Evolutionary conservation across 2,888 invertebrate species (phyloP).

Genomic region (Tetanocera ferruginea): DNA sequence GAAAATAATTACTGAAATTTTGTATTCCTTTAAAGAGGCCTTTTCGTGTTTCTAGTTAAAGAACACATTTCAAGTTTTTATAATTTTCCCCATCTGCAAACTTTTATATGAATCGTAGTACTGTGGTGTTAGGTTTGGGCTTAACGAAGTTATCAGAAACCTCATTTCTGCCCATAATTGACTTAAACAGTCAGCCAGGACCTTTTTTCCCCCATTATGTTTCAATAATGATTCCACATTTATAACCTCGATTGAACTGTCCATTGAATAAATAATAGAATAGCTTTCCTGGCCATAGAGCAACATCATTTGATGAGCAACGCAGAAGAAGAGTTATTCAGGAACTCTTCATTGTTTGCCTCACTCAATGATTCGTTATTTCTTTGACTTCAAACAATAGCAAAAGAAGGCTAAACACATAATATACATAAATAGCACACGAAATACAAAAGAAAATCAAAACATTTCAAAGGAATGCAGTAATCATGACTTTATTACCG

Average conservation of each 20-base stretch:
- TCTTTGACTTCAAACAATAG: background rate
- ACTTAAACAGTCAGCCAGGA: background rate
- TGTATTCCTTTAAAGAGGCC: too few relatives aligned
- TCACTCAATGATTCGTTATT: background rate
- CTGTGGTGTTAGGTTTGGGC: too few relatives aligned
- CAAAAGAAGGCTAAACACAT: background rate
- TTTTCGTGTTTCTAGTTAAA: too few relatives aligned
- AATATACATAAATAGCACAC: background rate
- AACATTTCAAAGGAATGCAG: constrained; percentile 14
- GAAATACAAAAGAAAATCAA: background rate
- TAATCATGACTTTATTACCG: constrained; percentile 20
- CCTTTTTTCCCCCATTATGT: too few relatives aligned
- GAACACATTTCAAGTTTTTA: too few relatives aligned
- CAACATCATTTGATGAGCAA: background rate
- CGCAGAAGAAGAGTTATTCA: background rate
- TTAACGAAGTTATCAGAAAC: too few relatives aligned
- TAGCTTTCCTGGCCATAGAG: background rate
- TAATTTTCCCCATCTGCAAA: too few relatives aligned
- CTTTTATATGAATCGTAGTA: too few relatives aligned
- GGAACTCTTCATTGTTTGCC: background rate
- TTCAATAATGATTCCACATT: too few relatives aligned
- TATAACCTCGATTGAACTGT: too few relatives aligned
- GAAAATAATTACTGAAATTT: too few relatives aligned
- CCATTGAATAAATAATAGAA: background rate
- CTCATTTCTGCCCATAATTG: background rate